Evolutionary conservation across 2,888 invertebrate genomes (phyloP), one percentile per base, ranked within the genome.

Genomic region (Patella depressa): DNA sequence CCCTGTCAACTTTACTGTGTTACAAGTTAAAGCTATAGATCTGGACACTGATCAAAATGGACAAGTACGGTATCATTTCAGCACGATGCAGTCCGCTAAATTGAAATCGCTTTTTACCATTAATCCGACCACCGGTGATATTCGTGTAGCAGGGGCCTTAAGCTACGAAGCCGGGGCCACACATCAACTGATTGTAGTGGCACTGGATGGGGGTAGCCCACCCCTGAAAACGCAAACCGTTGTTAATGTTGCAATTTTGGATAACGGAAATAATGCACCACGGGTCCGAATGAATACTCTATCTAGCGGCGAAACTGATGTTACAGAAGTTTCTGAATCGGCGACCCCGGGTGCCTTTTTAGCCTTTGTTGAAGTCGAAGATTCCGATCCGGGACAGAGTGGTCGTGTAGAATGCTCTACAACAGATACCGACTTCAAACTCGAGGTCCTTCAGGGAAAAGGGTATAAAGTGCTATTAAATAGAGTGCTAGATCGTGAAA

Each of bases 221-320:
- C 81, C 84, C 0, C 74, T 79, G 53, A 79, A 78, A 73, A 75
- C 83, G 57, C 81, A 84, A 72, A 79, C 81, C 0, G 76, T 82
- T 12, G 84, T 85, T 14, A 78, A 78, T 29, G 76, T 85, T 24
- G 73, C 74, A 14, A 95, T 98, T 12, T 96, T 96, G 87, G 91
- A 91, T 77, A 97, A 97, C 92, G 98, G 98, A 91, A 98, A 98
- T 91, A 97, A 97, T 91, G 97, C 97, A 7, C 97, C 98, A 0
- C 93, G 96, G 34, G 80, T 85, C 12, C 73, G 53, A 17, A 79
- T 84, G 54, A 82, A 81, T 72, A 81, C 83, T 2, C 77, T 83
- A 5, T 74, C 79, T 14, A 7, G 77, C 15, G 81, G 75, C 1
- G 78, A 78, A 29, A 78, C 81, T 17, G 72, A 72, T 1, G 73